phyloP scores from a whole-genome alignment of 2,113 vertebrate genomes.

The Chloropsis hardwickii region DNA sequence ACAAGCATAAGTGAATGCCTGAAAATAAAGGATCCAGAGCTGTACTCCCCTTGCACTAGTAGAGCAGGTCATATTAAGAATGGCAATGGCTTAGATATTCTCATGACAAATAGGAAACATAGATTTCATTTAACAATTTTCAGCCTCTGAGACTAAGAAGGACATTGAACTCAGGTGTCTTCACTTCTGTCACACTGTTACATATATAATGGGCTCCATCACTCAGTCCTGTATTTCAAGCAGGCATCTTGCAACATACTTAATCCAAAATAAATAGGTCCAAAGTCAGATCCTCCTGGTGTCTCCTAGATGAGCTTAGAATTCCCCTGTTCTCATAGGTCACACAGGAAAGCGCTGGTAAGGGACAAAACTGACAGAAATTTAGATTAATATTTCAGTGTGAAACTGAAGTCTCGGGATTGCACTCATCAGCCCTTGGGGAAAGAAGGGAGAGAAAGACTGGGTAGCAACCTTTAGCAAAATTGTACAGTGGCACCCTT shows the following conservation, averaged over 20 bases:
- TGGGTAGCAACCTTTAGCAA: neutral
- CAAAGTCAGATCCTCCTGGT: neutral
- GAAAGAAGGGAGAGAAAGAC: neutral
- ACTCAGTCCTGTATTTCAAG: neutral
- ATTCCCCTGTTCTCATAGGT: neutral
- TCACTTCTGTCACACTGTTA: neutral
- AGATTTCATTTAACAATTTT: neutral
- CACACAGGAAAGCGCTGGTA: neutral
- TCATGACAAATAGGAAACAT: neutral
- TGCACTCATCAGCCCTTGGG: neutral
- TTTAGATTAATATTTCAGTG: neutral
- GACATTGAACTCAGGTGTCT: neutral
- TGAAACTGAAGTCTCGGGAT: neutral
- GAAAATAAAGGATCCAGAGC: neutral
- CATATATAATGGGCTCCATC: neutral
- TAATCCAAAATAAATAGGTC: neutral
- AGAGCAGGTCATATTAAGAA: neutral
- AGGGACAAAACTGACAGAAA: neutral
- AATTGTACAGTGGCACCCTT: neutral
- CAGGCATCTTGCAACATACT: neutral
- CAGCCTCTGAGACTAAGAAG: neutral
- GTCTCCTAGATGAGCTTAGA: neutral
- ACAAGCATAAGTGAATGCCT: neutral
- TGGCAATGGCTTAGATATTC: accelerated
- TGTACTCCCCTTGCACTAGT: neutral